A percentile compares a stretch with the other conserved stretches of the same genome.
Evolutionary conservation across 2,797 vertebrate genomes (phyloP).

Genomic region (Hyperoplus immaculatus): DNA sequence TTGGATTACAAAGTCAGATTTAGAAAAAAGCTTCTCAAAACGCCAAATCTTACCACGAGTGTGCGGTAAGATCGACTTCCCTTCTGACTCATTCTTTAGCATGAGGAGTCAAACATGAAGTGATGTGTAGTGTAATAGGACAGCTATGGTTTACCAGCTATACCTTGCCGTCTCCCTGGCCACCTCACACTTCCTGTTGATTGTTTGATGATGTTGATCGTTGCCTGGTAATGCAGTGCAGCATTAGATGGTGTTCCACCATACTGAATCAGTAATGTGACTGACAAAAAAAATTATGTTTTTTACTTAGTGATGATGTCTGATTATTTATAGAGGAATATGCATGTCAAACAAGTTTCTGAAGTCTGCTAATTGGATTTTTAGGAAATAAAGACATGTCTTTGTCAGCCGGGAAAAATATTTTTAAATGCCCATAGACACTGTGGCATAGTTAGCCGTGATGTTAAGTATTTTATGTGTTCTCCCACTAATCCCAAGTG

Average conservation of each 20-base stretch:
- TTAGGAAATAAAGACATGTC: background rate
- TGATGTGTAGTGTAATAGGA: background rate
- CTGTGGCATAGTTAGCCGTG: background rate
- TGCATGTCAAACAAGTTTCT: background rate
- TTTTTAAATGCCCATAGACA: background rate
- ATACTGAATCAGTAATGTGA: background rate
- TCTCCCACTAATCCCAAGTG: no score
- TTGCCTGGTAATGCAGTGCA: conserved; percentile 15
- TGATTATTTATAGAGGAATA: background rate
- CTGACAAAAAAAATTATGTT: background rate
- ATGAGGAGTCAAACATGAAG: conserved; percentile 27
- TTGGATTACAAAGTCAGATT: background rate
- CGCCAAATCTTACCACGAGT: no score
- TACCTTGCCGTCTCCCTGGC: conserved; percentile 11
- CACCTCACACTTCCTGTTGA: conserved; percentile 46
- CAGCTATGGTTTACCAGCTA: background rate
- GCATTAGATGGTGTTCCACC: background rate
- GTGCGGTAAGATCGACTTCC: no score
- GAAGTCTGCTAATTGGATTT: background rate
- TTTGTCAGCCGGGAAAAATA: background rate
- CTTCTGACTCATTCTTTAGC: background rate
- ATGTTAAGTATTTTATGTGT: background rate
- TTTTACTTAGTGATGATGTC: background rate
- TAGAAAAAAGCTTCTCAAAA: background rate
- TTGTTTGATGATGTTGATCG: conserved; percentile 19